Evolutionary conservation across 2,797 vertebrate species (phyloP).

Genomic region (Enteromius viviparus): DNA sequence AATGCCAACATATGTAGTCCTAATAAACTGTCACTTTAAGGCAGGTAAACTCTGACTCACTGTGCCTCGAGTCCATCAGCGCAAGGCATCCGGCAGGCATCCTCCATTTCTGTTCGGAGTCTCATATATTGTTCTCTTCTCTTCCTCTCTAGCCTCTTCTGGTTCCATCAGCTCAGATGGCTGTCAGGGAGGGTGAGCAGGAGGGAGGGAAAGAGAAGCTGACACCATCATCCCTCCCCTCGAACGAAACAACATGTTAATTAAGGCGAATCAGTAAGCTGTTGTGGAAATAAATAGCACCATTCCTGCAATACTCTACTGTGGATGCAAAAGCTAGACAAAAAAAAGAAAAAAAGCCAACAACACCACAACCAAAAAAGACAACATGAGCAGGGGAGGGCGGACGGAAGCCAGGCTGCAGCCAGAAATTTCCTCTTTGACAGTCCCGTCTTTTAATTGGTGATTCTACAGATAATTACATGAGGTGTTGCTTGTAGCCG

Average conservation of each 20-base stretch:
- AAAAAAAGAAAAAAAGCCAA: slow-evolving; percentile 49
- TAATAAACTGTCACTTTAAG: slow-evolving; percentile 56
- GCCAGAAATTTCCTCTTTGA: slow-evolving; percentile 52
- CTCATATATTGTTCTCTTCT: not conserved
- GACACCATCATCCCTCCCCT: slow-evolving; percentile 66
- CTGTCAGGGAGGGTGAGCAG: slow-evolving; percentile 65
- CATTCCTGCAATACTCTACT: slow-evolving; percentile 65
- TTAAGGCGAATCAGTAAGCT: slow-evolving; percentile 72
- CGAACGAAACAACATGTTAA: slow-evolving; percentile 72
- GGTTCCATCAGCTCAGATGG: slow-evolving; percentile 58
- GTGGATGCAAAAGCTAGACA: slow-evolving; percentile 37
- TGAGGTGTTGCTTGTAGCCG: slow-evolving; percentile 62
- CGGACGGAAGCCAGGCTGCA: slow-evolving; percentile 51
- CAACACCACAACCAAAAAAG: slow-evolving; percentile 40
- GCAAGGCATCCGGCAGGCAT: slow-evolving; percentile 18
- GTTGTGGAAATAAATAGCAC: slow-evolving; percentile 69
- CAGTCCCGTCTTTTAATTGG: slow-evolving; percentile 68
- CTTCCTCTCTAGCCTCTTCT: slow-evolving; percentile 22
- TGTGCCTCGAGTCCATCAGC: slow-evolving; percentile 26
- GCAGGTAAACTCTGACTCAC: slow-evolving; percentile 45
- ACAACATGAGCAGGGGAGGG: slow-evolving; percentile 34
- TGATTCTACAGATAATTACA: slow-evolving; percentile 68
- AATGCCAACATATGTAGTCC: slow-evolving; percentile 47
- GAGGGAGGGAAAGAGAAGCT: slow-evolving; percentile 63
- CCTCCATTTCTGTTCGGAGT: slow-evolving; percentile 8